These are phyloP conservation scores for Turritopsis dohrnii DNA, from an alignment of 30 jellyfish, hydroid and myxozoan genomes.

Conservation along the genomic window DNA sequence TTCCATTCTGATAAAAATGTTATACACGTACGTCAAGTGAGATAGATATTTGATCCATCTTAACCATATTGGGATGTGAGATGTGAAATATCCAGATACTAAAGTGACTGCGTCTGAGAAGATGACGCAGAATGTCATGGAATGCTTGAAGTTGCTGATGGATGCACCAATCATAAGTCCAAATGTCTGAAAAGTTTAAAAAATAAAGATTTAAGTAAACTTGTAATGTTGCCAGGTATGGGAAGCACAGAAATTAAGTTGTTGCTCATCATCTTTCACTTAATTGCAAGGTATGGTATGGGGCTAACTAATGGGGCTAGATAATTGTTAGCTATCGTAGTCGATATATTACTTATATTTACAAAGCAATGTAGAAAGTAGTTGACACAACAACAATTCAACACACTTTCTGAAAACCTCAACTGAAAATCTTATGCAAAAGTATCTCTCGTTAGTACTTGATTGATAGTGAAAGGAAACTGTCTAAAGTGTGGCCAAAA, in stretches of 20 bases:
- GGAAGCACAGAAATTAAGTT: neutral
- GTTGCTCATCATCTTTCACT: neutral
- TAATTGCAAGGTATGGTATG: no score
- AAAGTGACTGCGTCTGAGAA: neutral
- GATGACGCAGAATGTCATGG: constrained; percentile 1
- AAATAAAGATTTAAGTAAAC: neutral
- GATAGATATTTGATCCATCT: constrained; percentile 14
- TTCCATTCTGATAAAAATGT: neutral
- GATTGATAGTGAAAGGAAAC: neutral
- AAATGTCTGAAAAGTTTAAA: constrained; percentile 7
- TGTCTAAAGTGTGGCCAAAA: neutral
- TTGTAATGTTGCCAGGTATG: neutral
- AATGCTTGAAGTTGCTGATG: constrained; percentile 8
- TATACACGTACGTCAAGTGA: neutral
- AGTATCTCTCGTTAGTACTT: no score
- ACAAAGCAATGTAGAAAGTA: no score
- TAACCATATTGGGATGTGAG: constrained; percentile 2
- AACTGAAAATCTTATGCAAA: no score
- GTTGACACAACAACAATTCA: no score
- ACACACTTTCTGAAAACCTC: no score
- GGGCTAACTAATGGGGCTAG: no score
- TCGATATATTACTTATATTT: no score
- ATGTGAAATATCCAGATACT: neutral
- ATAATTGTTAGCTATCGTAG: no score
- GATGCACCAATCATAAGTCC: constrained; percentile 22